Base-by-base conservation (phyloP, 2,888 invertebrate genomes). In the Eutolmus rufibarbis region DNA sequence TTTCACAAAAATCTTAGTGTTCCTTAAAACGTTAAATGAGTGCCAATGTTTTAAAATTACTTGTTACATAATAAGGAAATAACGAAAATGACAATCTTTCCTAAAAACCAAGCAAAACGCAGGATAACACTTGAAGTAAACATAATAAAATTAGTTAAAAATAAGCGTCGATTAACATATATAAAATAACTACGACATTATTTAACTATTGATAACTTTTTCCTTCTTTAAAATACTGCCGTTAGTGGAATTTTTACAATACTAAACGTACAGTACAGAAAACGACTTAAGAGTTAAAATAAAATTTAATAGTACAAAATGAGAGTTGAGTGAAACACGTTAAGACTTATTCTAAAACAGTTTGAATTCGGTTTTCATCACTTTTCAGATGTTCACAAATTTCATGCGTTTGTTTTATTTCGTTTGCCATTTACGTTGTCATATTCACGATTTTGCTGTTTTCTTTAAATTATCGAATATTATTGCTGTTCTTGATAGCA, bases 381-480 rank as follows among this genome's bases (percentile, higher is more conserved):
- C 82, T 82, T 82, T 82, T 82, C 82, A 82, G 40, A 57, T 79
- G 28, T 46, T 51, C 31, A 23, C 51, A 46, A 79, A 79, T 19
- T 46, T 8, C 23, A 34, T 43, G 56, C 56, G 14, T 37, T n/a
- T 34, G 1, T 77, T 77, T 37, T 34, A 46, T 77, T 77, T 16
- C 37, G n/a, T 77, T 77, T 37, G 9, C 19, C n/a, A n/a, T n/a
- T 46, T 51, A n/a, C 16, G 34, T 31, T 12, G 37, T 34, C 34
- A 76, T 51, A 37, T 37, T 76, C 9, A 76, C 34, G 14, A 40
- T 16, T 46, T 46, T 46, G 1, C 1, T 14, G 40, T 46, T 46
- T 37, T 76, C n/a, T n/a, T 76, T 28, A 76, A 46, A 46, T 46
- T 40, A 76, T 46, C 74, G 74, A 19, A 12, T 31, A 31, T 56